Evolutionary conservation across 2,113 vertebrate species (phyloP).

Genomic region (Takifugu bimaculatus): DNA sequence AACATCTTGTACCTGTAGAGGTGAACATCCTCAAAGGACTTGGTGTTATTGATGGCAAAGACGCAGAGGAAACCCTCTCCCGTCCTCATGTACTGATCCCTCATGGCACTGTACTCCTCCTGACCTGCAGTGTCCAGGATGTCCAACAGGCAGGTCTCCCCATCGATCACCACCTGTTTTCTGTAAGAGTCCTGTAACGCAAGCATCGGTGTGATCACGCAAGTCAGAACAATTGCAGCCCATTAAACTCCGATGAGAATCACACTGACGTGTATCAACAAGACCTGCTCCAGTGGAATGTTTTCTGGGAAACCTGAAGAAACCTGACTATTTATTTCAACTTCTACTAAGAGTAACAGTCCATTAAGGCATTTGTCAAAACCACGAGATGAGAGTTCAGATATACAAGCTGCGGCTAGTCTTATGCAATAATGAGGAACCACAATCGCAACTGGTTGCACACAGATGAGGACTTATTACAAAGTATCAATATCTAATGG

Average conservation of each 20-base stretch:
- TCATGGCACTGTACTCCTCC: constrained; percentile 83
- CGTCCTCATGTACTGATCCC: constrained; percentile 85
- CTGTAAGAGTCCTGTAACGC: constrained; percentile 73
- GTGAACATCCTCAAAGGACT: constrained; percentile 84
- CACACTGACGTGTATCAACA: constrained; percentile 18
- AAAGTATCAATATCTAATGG: too few relatives aligned
- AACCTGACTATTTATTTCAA: background rate
- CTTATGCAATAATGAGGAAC: background rate
- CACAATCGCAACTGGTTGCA: too few relatives aligned
- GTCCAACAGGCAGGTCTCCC: constrained; percentile 78
- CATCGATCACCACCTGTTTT: constrained; percentile 79
- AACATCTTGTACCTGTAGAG: constrained; percentile 74
- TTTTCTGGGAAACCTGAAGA: constrained; percentile 8
- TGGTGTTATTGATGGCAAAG: constrained; percentile 84
- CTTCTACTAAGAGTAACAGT: background rate
- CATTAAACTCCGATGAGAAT: background rate
- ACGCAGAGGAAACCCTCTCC: constrained; percentile 87
- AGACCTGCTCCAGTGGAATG: background rate
- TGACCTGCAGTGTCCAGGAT: constrained; percentile 80
- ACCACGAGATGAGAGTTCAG: background rate
- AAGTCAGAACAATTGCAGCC: constrained; percentile 13
- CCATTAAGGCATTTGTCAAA: too few relatives aligned
- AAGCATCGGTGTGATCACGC: background rate
- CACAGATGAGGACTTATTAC: too few relatives aligned
- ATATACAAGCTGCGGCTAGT: background rate